phyloP scores from a whole-genome alignment of 2,888 invertebrate species.

The Acanthacorydalis orientalis region DNA sequence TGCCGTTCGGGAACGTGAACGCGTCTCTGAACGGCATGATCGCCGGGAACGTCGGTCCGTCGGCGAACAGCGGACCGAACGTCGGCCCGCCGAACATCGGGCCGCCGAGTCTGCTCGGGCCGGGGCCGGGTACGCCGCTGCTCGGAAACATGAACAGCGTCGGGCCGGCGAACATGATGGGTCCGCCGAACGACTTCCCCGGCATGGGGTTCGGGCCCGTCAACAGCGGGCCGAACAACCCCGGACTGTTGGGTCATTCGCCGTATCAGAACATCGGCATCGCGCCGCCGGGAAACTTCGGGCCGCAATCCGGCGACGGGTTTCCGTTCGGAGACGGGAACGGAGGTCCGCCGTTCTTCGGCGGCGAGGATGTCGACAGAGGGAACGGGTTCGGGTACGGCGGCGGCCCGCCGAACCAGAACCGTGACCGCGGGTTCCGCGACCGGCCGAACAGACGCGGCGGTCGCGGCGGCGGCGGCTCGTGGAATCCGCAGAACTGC shows the following conservation, averaged over 20 bases:
- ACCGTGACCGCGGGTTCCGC: slow-evolving; percentile 10
- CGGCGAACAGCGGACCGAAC: slow-evolving; percentile 18
- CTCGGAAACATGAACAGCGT: slow-evolving; percentile 15
- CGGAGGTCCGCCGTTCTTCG: slow-evolving; percentile 32
- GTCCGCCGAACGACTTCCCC: slow-evolving; percentile 9
- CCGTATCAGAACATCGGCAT: slow-evolving; percentile 16
- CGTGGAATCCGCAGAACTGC: slow-evolving; percentile 1
- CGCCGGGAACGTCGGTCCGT: slow-evolving; percentile 25
- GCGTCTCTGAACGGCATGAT: background rate
- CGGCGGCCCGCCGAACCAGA: slow-evolving; percentile 20
- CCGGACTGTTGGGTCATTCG: slow-evolving; percentile 3
- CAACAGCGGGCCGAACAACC: background rate
- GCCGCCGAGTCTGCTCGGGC: slow-evolving; percentile 33
- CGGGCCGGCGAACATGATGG: slow-evolving; percentile 18
- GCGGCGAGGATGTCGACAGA: slow-evolving; percentile 14
- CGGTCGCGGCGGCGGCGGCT: slow-evolving; percentile 5
- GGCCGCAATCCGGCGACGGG: slow-evolving; percentile 29
- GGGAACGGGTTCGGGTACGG: slow-evolving; percentile 21
- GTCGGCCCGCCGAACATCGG: slow-evolving; percentile 30
- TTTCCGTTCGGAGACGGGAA: slow-evolving; percentile 31
- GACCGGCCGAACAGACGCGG: slow-evolving; percentile 10
- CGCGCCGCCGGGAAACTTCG: slow-evolving; percentile 12
- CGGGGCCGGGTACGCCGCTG: slow-evolving; percentile 25
- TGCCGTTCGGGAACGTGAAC: background rate
- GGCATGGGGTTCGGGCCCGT: slow-evolving; percentile 9